Conservation (phyloP, 1,140 invertebrate species). For the Atta texana region DNA sequence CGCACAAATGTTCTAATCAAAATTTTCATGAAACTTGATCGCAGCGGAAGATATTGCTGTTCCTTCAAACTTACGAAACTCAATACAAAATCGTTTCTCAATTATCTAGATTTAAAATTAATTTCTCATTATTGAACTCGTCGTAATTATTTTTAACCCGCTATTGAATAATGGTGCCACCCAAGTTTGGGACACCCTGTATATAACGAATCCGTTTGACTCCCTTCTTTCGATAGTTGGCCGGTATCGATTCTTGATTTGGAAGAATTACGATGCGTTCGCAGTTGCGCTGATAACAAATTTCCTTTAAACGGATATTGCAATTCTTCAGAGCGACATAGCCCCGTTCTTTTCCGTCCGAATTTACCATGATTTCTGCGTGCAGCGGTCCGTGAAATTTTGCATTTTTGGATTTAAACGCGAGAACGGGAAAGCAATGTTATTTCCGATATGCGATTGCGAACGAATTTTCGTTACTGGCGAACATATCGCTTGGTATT, state of each 20-base stretch:
- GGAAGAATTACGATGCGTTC: slow-evolving; percentile 61
- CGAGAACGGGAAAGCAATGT: slow-evolving; percentile 13
- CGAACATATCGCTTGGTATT: slow-evolving; percentile 44
- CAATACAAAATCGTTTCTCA: background rate
- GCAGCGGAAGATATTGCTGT: background rate
- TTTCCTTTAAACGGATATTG: slow-evolving; percentile 68
- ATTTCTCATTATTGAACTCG: background rate
- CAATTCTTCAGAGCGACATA: slow-evolving; percentile 53
- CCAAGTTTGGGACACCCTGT: background rate
- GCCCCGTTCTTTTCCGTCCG: slow-evolving; percentile 50
- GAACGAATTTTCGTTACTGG: slow-evolving; percentile 46
- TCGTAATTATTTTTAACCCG: background rate
- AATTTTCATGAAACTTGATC: background rate
- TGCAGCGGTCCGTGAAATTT: slow-evolving; percentile 50
- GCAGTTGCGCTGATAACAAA: slow-evolving; percentile 62
- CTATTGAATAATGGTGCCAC: background rate
- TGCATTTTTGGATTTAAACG: slow-evolving; percentile 58
- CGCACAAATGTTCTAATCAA: background rate
- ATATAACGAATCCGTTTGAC: slow-evolving; percentile 2
- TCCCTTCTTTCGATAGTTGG: slow-evolving; percentile 41
- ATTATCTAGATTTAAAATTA: background rate
- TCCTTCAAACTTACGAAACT: background rate
- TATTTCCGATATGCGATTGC: slow-evolving; percentile 62
- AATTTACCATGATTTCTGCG: slow-evolving; percentile 55
- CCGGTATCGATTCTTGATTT: slow-evolving; percentile 67